phyloP scores from a whole-genome alignment of 1,140 invertebrate genomes.

The Battus philenor region DNA sequence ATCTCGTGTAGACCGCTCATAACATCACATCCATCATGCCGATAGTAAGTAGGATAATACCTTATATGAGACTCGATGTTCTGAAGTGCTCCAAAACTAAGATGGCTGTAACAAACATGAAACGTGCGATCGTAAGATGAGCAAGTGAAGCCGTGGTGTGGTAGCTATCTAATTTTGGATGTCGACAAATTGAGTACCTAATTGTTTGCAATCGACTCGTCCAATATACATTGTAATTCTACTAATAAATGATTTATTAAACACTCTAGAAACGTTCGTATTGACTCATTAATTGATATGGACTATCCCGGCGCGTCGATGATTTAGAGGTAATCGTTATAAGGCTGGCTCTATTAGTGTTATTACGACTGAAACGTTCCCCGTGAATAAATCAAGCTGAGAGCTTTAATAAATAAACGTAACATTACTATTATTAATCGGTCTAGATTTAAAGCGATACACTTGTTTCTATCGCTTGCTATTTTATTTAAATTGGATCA shows the following conservation, averaged over 20 bases:
- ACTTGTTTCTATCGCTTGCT: background rate
- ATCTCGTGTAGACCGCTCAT: no score
- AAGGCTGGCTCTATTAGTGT: background rate
- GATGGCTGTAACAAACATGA: no score
- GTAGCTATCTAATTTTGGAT: no score
- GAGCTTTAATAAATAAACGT: background rate
- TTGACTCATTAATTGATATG: conserved; percentile 27
- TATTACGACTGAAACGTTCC: background rate
- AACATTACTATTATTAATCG: background rate
- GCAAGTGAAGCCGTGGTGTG: no score
- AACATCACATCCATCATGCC: no score
- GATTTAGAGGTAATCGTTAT: conserved; percentile 3
- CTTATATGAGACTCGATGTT: no score
- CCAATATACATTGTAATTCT: conserved; percentile 11
- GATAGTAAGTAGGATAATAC: no score
- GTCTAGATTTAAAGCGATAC: background rate
- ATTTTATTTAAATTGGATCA: no score
- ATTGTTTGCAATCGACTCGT: conserved; percentile 28
- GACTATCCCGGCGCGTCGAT: conserved; percentile 1
- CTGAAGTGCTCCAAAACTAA: no score
- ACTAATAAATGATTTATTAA: conserved; percentile 33
- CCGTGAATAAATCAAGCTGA: background rate
- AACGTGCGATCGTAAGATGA: no score
- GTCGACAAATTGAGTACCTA: conserved; percentile 15
- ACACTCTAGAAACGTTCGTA: conserved; percentile 28